Base-by-base conservation (phyloP, 1,140 invertebrate species). In the Limonius californicus region DNA sequence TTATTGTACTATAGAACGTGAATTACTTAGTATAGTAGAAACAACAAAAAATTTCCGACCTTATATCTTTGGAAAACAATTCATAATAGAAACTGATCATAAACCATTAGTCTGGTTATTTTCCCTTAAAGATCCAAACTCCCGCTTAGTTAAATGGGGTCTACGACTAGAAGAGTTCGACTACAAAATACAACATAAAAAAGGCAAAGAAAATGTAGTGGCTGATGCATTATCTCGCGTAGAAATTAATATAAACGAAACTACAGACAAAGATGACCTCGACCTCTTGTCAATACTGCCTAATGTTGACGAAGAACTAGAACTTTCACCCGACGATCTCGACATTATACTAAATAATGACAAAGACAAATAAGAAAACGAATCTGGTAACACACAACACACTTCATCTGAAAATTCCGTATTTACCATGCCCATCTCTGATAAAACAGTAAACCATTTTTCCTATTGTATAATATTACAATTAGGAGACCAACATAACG, bases 31-130 rank as follows among this genome's bases (percentile, higher is more conserved):
- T 0, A 68, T 76, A 0, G 63, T 83, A 16, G 72, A 70, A 62
- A 74, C 74, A 1, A 68, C 79, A 1, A 70, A 78, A 61, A 68
- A 77, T 42, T 80, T 81, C 56, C 35, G 75, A 59, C 72, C 71
- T 30, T 78, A 77, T 64, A 23, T 78, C 3, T 76, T 68, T 27
- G 75, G 75, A 8, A 47, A 54, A 43, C 64, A 66, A 59, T 77
- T 78, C 20, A 68, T 32, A 0, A 64, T 75, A 1, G 16, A 65
- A 0, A 73, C 70, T 0, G 79, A 82, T 57, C 81, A 83, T 57
- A 69, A 69, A 62, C 75, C 79, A 0, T 67, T 84, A 18, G 62
- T 65, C 27, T 83, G 78, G 77, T 65, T 85, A 15, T 72, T 74
- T 21, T 72, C 72, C 7, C 67, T 76, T 0, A 82, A 79, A 68